These are phyloP conservation scores for Tubulanus polymorphus DNA, from an alignment of 2,888 invertebrate species.

Conservation along the genomic window DNA sequence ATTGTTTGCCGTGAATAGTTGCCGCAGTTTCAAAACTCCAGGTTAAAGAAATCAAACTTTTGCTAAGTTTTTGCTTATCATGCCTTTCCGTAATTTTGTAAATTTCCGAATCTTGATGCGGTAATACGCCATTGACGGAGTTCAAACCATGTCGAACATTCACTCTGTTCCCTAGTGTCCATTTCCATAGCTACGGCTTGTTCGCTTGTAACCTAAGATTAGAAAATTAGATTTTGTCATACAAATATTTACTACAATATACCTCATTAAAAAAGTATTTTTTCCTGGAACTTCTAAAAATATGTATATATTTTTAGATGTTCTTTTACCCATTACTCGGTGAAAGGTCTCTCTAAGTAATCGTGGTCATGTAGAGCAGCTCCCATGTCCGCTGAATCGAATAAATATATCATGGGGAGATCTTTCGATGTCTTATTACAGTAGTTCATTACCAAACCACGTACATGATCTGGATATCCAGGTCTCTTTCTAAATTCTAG, in stretches of 20 bases:
- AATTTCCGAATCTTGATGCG: not conserved
- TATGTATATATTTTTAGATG: no score
- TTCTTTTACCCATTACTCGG: no score
- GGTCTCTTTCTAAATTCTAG: slow-evolving; percentile 1
- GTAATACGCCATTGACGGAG: not conserved
- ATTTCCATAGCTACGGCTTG: not conserved
- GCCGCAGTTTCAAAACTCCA: no score
- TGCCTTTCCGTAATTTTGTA: not conserved
- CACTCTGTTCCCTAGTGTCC: not conserved
- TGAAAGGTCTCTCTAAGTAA: slow-evolving; percentile 6
- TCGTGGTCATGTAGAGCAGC: slow-evolving; percentile 9
- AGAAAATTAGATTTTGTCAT: no score
- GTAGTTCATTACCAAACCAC: slow-evolving; percentile 4
- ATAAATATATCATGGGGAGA: slow-evolving; percentile 4
- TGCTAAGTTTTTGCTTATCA: not conserved
- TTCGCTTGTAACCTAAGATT: slow-evolving; percentile 9
- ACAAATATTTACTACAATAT: no score
- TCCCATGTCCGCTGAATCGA: slow-evolving; percentile 4
- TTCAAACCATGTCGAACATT: not conserved
- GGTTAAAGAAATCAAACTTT: not conserved
- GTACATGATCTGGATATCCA: slow-evolving; percentile 13
- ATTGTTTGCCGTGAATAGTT: no score
- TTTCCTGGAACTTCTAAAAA: no score
- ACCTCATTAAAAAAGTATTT: no score
- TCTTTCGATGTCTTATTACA: not conserved